Percentiles rank a stretch among this genome's conserved stretches.
Evolutionary conservation across 2,113 vertebrate genomes (phyloP).

Genomic region (Boulengerochromis microlepis): DNA sequence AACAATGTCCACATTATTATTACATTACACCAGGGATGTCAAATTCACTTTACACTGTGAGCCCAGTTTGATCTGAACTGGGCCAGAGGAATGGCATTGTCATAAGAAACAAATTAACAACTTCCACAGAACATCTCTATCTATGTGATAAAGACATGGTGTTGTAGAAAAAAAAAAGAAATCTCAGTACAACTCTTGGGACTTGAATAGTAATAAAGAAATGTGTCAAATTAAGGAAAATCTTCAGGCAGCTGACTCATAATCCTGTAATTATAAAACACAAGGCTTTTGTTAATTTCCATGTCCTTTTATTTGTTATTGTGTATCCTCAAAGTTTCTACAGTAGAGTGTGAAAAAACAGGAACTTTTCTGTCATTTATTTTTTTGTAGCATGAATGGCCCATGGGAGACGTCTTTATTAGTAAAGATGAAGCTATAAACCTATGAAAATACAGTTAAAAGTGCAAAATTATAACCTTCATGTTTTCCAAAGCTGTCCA

Average conservation of each 20-base stretch:
- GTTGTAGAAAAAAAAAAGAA: background rate
- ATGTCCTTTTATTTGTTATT: rapidly evolving
- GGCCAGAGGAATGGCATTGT: background rate
- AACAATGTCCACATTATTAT: background rate
- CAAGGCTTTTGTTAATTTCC: background rate
- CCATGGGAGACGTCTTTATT: rapidly evolving
- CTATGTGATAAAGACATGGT: background rate
- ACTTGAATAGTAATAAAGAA: background rate
- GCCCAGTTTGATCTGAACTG: background rate
- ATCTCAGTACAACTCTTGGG: background rate
- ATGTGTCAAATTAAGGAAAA: background rate
- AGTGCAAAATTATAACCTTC: background rate
- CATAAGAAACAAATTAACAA: background rate
- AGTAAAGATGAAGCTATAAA: background rate
- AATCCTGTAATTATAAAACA: background rate
- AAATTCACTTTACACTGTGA: background rate
- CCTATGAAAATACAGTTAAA: background rate
- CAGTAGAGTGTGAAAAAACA: background rate
- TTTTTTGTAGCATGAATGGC: background rate
- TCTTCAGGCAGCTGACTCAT: background rate
- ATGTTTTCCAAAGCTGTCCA: background rate
- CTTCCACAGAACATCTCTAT: background rate
- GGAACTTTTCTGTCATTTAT: background rate
- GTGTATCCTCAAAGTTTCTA: background rate
- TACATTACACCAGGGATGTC: background rate